Evolutionary conservation across 2,797 vertebrate species (phyloP), one percentile per base, ranked within the genome.

Genomic region (Rhinophrynus dorsalis): DNA sequence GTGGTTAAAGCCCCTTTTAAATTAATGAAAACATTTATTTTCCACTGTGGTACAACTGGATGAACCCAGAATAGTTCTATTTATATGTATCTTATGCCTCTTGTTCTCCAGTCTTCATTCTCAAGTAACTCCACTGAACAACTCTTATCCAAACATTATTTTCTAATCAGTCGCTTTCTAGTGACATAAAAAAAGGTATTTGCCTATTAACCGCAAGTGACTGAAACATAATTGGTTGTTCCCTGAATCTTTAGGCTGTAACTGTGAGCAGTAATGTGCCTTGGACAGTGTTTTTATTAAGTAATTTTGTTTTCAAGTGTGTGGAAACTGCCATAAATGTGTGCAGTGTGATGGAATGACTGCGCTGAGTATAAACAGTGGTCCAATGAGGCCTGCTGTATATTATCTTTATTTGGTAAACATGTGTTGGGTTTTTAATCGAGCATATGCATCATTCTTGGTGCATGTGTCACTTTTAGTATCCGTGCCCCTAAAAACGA

Each of bases 351-450:
- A 52, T 26, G 68, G 30, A 55, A 70, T 17, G 50, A 55, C 29
- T 6, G 68, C 24, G 3, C 8, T 9, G 23, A 27, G 60, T 27
- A 27, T 27, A 29, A 47, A 13, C 51, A 8, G 23, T 26, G 3
- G 50, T 27, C 60, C 50, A 17, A 44, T 26, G 26, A 64, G 38
- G 30, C 40, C 17, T 18, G 44, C 13, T 11, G 35, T 72, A 58
- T 64, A 58, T 72, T 65, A 57, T 13, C 61, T 72, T 72, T 72
- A 72, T 65, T 72, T 65, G 51, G 68, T 40, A 50, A 71, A 51
- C 56, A 44, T 51, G 52, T 42, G 54, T 52, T 51, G 45, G 24
- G 52, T 47, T 1, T 52, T 60, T 72, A 64, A 68, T 72, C 20
- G 52, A 29, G 12, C 11, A 4, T 20, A 17, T 72, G 52, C 37